Conservation (phyloP, 2,888 invertebrate species). For the Campoletis raptor region DNA sequence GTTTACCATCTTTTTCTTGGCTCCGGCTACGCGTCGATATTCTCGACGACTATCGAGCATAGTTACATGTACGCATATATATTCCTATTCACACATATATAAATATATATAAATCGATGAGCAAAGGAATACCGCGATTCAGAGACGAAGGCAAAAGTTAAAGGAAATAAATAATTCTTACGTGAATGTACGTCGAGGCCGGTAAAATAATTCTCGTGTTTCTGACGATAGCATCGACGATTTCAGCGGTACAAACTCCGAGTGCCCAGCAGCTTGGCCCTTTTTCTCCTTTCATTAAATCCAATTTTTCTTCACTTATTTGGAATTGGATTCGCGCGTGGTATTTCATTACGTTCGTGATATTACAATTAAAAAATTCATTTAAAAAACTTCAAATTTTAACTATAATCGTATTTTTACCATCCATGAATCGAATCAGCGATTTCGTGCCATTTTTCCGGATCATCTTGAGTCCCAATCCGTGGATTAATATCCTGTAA, state of each 20-base stretch:
- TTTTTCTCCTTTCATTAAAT: slow-evolving; percentile 75
- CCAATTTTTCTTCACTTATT: slow-evolving; percentile 65
- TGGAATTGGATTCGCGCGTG: slow-evolving; percentile 4
- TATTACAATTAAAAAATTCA: not conserved
- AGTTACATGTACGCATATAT: slow-evolving; percentile 20
- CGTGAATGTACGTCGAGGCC: slow-evolving; percentile 84
- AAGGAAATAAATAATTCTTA: slow-evolving; percentile 72
- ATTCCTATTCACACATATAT: not conserved
- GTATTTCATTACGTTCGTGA: not conserved
- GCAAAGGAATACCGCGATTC: slow-evolving; percentile 55
- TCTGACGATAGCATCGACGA: slow-evolving; percentile 84
- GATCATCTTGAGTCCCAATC: slow-evolving; percentile 86
- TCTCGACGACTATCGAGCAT: slow-evolving; percentile 51
- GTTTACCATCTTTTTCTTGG: slow-evolving; percentile 44
- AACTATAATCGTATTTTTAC: slow-evolving; percentile 66
- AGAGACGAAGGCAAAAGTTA: slow-evolving; percentile 31
- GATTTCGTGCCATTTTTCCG: slow-evolving; percentile 86
- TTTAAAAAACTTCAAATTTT: not conserved
- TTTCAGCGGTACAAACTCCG: slow-evolving; percentile 84
- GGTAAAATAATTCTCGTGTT: slow-evolving; percentile 84
- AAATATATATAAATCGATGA: not conserved
- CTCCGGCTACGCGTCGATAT: slow-evolving; percentile 56
- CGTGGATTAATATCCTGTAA: slow-evolving; percentile 86
- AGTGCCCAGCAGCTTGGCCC: slow-evolving; percentile 85
- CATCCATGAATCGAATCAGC: slow-evolving; percentile 76